phyloP scores from a whole-genome alignment of 2,888 invertebrate genomes.

The Platynereis dumerilii region DNA sequence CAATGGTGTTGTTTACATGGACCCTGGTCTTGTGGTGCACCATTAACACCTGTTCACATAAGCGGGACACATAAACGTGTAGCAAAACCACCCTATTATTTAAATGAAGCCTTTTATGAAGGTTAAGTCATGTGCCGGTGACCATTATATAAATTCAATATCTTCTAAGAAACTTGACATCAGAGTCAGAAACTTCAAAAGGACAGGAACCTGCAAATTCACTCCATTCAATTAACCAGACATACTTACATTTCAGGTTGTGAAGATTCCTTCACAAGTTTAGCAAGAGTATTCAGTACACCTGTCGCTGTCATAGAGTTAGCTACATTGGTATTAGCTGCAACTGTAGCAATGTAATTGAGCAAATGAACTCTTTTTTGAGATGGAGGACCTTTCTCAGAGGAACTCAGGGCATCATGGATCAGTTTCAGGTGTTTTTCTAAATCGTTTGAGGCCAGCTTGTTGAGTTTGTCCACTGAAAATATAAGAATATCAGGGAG shows the following conservation, averaged over 20 bases:
- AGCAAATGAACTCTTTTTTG: conserved; percentile 59
- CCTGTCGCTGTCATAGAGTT: conserved; percentile 44
- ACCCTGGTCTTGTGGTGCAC: too few relatives aligned
- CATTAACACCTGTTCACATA: too few relatives aligned
- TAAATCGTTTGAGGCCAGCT: conserved; percentile 50
- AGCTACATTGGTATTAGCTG: conserved; percentile 40
- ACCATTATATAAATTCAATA: too few relatives aligned
- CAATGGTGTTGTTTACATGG: too few relatives aligned
- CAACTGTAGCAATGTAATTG: conserved; percentile 52
- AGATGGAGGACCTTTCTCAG: conserved; percentile 60
- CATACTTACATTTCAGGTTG: conserved; percentile 58
- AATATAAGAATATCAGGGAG: conserved; percentile 16
- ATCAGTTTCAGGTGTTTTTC: conserved; percentile 51
- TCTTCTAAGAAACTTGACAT: too few relatives aligned
- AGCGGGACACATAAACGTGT: too few relatives aligned
- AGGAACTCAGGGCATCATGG: conserved; percentile 43
- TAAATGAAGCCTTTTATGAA: too few relatives aligned
- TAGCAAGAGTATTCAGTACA: conserved; percentile 45
- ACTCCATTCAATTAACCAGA: too few relatives aligned
- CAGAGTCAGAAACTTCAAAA: too few relatives aligned
- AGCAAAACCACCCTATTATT: too few relatives aligned
- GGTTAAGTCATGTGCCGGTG: too few relatives aligned
- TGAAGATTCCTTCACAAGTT: conserved; percentile 54
- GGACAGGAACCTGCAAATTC: too few relatives aligned
- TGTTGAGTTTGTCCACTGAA: conserved; percentile 52